Conservation (phyloP, 2,888 invertebrate species). For the Kuschelorhynchus macadamiae region DNA sequence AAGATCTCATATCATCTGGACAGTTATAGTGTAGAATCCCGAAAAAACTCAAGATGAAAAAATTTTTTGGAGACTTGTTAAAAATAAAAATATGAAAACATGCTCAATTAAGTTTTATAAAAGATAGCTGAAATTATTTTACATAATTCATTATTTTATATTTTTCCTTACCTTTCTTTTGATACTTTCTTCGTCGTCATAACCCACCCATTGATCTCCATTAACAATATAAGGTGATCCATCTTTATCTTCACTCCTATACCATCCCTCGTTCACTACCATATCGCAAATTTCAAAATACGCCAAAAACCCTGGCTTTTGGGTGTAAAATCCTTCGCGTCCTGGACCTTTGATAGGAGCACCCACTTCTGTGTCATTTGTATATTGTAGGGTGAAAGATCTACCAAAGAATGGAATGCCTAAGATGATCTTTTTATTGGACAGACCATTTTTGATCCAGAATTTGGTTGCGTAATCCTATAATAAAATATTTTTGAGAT, state of each 20-base stretch:
- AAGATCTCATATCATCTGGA: too few species aligned
- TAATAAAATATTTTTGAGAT: conserved; percentile 44
- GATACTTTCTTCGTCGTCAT: conserved; percentile 79
- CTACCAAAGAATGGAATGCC: conserved; percentile 83
- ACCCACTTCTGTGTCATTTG: conserved; percentile 64
- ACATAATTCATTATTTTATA: too few species aligned
- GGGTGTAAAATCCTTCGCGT: conserved; percentile 77
- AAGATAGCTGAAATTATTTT: too few species aligned
- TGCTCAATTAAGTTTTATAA: too few species aligned
- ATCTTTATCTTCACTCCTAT: conserved; percentile 70
- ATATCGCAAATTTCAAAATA: conserved; percentile 79
- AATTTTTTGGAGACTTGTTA: too few species aligned
- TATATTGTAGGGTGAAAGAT: conserved; percentile 76
- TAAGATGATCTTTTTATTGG: conserved; percentile 77
- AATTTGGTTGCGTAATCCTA: conserved; percentile 80
- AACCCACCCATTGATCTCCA: conserved; percentile 86
- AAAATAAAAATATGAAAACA: too few species aligned
- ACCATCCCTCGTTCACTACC: conserved; percentile 64
- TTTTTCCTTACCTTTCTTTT: conserved; percentile 73
- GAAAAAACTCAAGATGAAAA: too few species aligned
- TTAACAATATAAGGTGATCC: conserved; percentile 78
- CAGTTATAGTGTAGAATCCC: too few species aligned
- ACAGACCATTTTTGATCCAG: conserved; percentile 76
- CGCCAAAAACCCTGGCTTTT: conserved; percentile 77
- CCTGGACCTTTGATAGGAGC: conserved; percentile 76